Conservation (phyloP, 2,888 invertebrate species). For the Tolmerus cingulatus region DNA sequence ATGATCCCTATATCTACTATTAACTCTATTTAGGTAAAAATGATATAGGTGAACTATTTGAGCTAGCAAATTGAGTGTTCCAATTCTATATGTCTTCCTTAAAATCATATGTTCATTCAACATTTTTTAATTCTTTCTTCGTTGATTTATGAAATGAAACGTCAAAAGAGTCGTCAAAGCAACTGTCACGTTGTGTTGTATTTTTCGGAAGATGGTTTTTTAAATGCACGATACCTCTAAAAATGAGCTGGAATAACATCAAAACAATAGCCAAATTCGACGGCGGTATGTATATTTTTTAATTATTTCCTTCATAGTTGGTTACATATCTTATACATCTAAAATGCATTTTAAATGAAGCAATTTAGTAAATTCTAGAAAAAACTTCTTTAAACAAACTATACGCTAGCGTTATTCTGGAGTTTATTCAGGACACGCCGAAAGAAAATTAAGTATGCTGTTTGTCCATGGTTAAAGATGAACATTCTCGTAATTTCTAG, state of each 20-base stretch:
- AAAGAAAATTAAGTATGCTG: too few relatives aligned
- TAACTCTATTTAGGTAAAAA: too few relatives aligned
- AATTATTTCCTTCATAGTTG: too few relatives aligned
- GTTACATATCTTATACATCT: too few relatives aligned
- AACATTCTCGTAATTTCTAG: neutral
- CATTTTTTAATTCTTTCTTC: neutral
- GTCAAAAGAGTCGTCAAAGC: neutral
- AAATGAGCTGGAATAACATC: conserved; percentile 51
- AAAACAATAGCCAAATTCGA: conserved; percentile 60
- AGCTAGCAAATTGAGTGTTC: too few relatives aligned
- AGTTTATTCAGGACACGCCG: neutral
- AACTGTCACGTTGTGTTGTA: neutral
- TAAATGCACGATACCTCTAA: neutral
- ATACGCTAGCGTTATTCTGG: neutral
- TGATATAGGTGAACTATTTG: too few relatives aligned
- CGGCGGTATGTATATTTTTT: conserved; percentile 53
- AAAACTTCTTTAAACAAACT: neutral
- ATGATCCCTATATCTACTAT: too few relatives aligned
- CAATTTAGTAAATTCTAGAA: neutral
- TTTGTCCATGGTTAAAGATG: too few relatives aligned
- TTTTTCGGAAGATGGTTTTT: neutral
- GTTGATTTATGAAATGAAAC: neutral
- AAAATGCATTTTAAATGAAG: too few relatives aligned
- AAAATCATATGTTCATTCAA: too few relatives aligned
- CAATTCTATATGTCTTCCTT: too few relatives aligned